Conservation (phyloP, 2,888 invertebrate species). For the Meganola albula region DNA sequence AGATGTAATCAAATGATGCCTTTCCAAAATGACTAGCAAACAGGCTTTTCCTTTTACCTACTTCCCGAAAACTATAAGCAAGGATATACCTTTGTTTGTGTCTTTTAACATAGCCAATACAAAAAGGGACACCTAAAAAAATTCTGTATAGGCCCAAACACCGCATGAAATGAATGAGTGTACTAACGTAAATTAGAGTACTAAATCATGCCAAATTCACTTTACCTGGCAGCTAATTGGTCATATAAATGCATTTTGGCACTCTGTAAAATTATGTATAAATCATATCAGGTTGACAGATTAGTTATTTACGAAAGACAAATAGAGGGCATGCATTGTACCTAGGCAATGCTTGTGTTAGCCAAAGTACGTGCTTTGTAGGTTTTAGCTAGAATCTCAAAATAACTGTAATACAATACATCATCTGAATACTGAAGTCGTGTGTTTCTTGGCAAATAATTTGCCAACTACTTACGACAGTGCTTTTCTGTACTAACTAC, state of each 20-base stretch:
- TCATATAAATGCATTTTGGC: constrained; percentile 44
- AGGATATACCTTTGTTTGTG: too few species aligned
- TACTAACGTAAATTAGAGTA: constrained; percentile 10
- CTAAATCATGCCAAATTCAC: constrained; percentile 39
- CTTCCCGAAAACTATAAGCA: too few species aligned
- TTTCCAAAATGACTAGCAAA: constrained; percentile 21
- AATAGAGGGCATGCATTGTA: constrained; percentile 43
- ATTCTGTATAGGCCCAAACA: too few species aligned
- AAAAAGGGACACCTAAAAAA: too few species aligned
- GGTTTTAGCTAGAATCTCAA: constrained; percentile 36
- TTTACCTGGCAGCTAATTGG: constrained; percentile 39
- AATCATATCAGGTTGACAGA: constrained; percentile 51
- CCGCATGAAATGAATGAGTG: too few species aligned
- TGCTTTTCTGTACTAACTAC: constrained; percentile 7
- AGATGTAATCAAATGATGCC: constrained; percentile 16
- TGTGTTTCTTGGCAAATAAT: constrained; percentile 30
- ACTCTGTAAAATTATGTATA: constrained; percentile 42
- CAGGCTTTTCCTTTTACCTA: too few species aligned
- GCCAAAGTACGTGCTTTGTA: constrained; percentile 30
- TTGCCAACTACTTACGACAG: constrained; percentile 11
- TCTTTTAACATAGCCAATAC: too few species aligned
- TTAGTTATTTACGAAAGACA: constrained; percentile 46
- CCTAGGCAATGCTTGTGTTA: constrained; percentile 21
- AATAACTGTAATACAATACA: constrained; percentile 35
- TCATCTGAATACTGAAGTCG: constrained; percentile 30